phyloP scores from a whole-genome alignment of 2,113 vertebrate genomes.

The Actenoides hombroni region DNA sequence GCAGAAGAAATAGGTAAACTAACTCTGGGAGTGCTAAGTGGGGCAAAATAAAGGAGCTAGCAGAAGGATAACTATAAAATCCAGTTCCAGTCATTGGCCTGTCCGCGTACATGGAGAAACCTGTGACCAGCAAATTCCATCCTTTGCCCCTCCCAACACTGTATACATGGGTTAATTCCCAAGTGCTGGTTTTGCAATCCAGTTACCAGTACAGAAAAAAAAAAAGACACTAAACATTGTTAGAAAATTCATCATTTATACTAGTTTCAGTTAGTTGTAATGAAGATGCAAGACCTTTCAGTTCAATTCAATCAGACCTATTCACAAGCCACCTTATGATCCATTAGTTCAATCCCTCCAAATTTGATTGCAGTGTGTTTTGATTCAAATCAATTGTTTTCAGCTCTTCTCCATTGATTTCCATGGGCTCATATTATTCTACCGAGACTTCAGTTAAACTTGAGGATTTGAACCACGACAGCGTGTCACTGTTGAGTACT shows the following conservation, averaged over 20 bases:
- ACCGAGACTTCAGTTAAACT: background rate
- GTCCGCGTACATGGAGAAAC: background rate
- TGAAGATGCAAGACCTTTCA: slow-evolving; percentile 68
- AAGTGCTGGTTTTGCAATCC: background rate
- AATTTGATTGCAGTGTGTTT: slow-evolving; percentile 65
- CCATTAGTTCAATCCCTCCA: slow-evolving; percentile 66
- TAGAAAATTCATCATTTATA: slow-evolving; percentile 59
- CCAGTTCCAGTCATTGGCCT: background rate
- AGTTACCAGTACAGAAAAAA: background rate
- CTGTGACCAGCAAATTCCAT: background rate
- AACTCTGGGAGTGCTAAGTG: background rate
- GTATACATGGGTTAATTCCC: background rate
- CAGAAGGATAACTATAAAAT: background rate
- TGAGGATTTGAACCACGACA: background rate
- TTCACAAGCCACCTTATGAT: slow-evolving; percentile 67
- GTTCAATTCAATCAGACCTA: slow-evolving; percentile 63
- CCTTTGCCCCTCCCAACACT: background rate
- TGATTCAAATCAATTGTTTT: slow-evolving; percentile 71
- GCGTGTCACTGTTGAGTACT: fast-evolving
- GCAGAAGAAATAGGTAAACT: background rate
- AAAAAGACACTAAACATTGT: background rate
- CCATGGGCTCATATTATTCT: slow-evolving; percentile 48
- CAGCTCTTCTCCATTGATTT: slow-evolving; percentile 69
- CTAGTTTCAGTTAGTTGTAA: slow-evolving; percentile 52
- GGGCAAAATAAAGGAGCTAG: background rate